Evolutionary conservation across 2,797 vertebrate genomes (phyloP).

Genomic region (Nannoperca australis): DNA sequence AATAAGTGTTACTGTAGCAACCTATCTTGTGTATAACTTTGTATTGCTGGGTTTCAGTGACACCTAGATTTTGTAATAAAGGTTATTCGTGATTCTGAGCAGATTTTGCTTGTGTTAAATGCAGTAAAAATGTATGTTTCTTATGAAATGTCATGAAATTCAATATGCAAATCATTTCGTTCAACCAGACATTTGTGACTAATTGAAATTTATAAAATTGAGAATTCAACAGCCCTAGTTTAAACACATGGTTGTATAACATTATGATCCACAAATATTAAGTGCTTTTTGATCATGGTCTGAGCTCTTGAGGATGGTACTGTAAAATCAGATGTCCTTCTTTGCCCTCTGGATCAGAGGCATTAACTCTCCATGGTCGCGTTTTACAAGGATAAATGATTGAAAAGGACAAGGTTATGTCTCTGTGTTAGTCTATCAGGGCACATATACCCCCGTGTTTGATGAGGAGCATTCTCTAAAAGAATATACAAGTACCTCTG

Average conservation of each 20-base stretch:
- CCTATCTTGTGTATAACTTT: neutral
- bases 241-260: slow-evolving; percentile 60
- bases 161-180: neutral
- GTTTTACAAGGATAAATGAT: slow-evolving; percentile 70
- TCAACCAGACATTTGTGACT: neutral
- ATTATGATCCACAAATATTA: slow-evolving; percentile 43
- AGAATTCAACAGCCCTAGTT: slow-evolving; percentile 56
- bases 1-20: neutral
- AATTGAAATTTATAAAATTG: slow-evolving; percentile 8
- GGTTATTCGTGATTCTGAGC: neutral
- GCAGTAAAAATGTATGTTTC: no score
- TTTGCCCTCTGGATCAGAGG: slow-evolving; percentile 68
- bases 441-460: slow-evolving; percentile 59
- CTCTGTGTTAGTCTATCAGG: slow-evolving; percentile 64
- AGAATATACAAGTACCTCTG: slow-evolving; percentile 86
- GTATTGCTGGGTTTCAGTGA: neutral
- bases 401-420: slow-evolving; percentile 75
- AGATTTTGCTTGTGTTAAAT: neutral
- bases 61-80: neutral
- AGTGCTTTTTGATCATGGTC: slow-evolving; percentile 61
- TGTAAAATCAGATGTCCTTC: slow-evolving; percentile 60
- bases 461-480: slow-evolving; percentile 77
- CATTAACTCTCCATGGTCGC: slow-evolving; percentile 57
- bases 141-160: neutral
- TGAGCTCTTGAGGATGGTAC: slow-evolving; percentile 53